Evolutionary conservation across 2,797 vertebrate species (phyloP).

Genomic region (Tragelaphus oryx): DNA sequence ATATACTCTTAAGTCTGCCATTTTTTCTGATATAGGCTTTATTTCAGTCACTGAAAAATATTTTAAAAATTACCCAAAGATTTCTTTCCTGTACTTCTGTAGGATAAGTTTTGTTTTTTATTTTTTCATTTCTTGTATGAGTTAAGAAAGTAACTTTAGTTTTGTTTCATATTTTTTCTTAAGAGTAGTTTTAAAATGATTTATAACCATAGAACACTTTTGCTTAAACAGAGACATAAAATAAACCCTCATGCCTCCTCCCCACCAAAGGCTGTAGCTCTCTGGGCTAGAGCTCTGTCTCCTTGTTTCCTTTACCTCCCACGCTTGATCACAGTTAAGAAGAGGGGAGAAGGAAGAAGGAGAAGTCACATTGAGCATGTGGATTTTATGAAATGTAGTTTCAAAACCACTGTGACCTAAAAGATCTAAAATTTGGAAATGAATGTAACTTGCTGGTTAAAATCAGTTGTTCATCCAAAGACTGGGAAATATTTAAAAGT

Average conservation of each 20-base stretch:
- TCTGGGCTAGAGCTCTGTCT: neutral
- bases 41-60: neutral
- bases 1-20: neutral
- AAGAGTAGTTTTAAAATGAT: neutral
- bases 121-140: neutral
- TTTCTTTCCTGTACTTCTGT: neutral
- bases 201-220: neutral
- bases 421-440: neutral
- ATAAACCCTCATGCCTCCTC: fast-evolving
- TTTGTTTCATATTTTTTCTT: neutral
- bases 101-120: neutral
- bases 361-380: neutral
- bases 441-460: neutral
- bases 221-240: neutral
- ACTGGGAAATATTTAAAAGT: neutral
- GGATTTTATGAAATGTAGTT: neutral
- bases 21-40: neutral
- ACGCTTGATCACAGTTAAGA: neutral
- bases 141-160: neutral
- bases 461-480: neutral
- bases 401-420: neutral
- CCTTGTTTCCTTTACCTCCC: neutral
- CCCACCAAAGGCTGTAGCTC: neutral
- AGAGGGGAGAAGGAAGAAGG: neutral
- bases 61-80: neutral